These are phyloP conservation scores for Nasua narica DNA, from an alignment of 2,797 vertebrate species.

Conservation along the genomic window DNA sequence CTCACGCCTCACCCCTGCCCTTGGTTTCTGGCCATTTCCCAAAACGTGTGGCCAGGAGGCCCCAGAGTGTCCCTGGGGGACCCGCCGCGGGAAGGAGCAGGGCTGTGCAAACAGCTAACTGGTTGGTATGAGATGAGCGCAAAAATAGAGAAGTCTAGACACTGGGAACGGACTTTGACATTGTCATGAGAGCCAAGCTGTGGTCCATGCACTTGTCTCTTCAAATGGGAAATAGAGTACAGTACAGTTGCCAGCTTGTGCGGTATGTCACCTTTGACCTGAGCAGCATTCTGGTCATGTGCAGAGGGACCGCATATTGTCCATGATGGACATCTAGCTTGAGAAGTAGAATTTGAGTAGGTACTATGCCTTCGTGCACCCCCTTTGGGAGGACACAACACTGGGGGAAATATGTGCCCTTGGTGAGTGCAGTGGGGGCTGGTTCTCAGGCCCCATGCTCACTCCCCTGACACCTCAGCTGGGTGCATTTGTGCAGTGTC, in stretches of 20 bases:
- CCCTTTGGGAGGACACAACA: neutral
- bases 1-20: neutral
- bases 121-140: neutral
- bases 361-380: neutral
- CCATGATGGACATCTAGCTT: neutral
- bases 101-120: neutral
- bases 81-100: neutral
- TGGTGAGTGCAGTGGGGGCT: neutral
- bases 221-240: neutral
- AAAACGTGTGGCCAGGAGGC: neutral
- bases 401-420: no score
- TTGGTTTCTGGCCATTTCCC: neutral
- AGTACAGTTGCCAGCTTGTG: neutral
- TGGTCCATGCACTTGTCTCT: neutral
- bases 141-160: neutral
- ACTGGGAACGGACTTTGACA: neutral
- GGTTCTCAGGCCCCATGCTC: neutral
- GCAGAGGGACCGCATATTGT: fast-evolving
- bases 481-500: neutral
- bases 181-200: neutral
- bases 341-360: neutral
- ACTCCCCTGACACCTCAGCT: neutral
- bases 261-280: neutral
- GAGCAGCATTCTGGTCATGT: neutral
- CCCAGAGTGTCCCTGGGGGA: neutral